A percentile compares a stretch with the other conserved stretches of the same genome.
These are phyloP conservation scores for Lathronympha strigana DNA, from an alignment of 2,888 invertebrate genomes.

Conservation along the genomic window DNA sequence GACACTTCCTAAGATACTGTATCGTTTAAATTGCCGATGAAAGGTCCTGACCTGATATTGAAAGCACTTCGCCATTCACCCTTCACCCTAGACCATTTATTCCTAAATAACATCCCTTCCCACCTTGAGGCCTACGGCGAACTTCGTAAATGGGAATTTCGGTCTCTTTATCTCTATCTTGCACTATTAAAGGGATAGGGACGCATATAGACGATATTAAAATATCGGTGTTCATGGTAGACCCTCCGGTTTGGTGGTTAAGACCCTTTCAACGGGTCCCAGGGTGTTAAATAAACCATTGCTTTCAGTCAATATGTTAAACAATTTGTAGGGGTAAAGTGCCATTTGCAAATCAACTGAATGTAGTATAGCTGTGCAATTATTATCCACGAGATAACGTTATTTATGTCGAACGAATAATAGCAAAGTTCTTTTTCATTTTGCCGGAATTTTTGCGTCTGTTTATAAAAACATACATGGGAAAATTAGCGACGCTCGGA, in stretches of 20 bases:
- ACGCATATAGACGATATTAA: background rate
- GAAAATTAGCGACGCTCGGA: no score
- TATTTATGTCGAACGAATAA: no score
- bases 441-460: no score
- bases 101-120: background rate
- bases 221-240: background rate
- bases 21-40: background rate
- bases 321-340: background rate
- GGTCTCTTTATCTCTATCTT: background rate
- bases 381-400: no score
- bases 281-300: slow-evolving; percentile 27
- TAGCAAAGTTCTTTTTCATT: no score
- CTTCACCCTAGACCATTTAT: slow-evolving; percentile 4
- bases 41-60: background rate
- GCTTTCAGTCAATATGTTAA: background rate
- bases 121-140: background rate
- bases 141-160: background rate
- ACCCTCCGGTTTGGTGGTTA: slow-evolving; percentile 16
- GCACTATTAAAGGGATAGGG: background rate
- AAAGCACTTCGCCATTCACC: background rate
- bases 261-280: slow-evolving; percentile 24
- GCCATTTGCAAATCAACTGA: background rate
- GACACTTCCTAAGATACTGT: background rate
- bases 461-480: no score
- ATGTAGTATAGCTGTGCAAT: no score